Base-by-base conservation (phyloP, 2,113 vertebrate species). In the Nanorana parkeri region DNA sequence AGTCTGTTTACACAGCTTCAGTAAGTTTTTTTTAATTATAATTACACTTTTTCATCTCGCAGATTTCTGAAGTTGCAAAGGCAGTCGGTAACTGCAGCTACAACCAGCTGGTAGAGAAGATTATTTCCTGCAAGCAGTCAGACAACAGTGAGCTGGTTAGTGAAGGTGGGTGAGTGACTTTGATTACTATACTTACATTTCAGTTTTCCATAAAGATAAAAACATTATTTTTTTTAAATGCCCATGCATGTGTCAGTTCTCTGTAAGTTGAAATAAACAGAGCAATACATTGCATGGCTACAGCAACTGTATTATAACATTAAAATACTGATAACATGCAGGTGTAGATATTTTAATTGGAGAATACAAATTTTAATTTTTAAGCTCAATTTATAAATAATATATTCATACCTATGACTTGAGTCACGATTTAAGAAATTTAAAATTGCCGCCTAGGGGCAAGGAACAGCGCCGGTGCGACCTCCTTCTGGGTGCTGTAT, bases 1-100 rank as follows among this genome's bases (percentile, higher is more conserved):
- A 36, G 32, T 36, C 32, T 36, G 5, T 36, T 4, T 36, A 36
- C 29, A 32, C 32, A 36, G 32, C 8, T 36, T 36, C 32, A 47
- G 10, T 47, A 47, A 1, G 8, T 47, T 47, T 67, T 54, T 66
- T 17, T 51, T 78, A 19, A 67, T 55, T 78, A 55, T 26, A 8
- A 26, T 56, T 78, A 32, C 77, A 84, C 77, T 63, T 80, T n/a
- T 32, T 83, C 85, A 24, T 84, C 63, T 88, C 89, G 85, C 91
- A 99, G 98, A 96, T 94, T 90, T 92, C 93, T 56, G 97, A 99
- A 90, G 95, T 96, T 87, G 97, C 97, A 84, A 98, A 95, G 90
- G 97, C 97, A 64, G 96, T 99, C 88, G 97, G 97, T 84, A 97
- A 96, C 93, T 99, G 97, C 94, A 99, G 98, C 91, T 99, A 99